These are phyloP conservation scores for Crocidura indochinensis DNA, from an alignment of 2,797 vertebrate species.

Conservation along the genomic window DNA sequence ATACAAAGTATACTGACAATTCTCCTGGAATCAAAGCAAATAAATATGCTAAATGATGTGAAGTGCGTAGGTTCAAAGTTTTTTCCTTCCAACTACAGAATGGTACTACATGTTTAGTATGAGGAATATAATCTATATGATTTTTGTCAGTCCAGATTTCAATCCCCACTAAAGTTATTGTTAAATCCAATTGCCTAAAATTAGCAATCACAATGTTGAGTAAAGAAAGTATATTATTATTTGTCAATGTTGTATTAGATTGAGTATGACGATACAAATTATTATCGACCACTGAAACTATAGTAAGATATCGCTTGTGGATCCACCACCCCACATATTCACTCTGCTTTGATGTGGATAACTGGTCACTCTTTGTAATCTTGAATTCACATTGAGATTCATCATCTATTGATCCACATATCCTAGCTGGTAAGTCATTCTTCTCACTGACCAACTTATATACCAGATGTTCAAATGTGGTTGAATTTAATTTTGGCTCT, in stretches of 20 bases:
- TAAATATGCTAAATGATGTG: neutral
- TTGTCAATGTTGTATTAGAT: constrained; percentile 35
- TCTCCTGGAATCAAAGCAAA: too few species aligned
- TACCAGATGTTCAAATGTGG: constrained; percentile 84
- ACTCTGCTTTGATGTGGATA: neutral
- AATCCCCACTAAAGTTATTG: neutral
- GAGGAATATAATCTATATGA: neutral
- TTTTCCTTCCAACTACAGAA: neutral
- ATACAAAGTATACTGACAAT: too few species aligned
- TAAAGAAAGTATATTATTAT: neutral
- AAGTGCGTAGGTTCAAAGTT: neutral
- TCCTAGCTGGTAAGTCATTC: neutral
- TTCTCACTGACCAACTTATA: constrained; percentile 74
- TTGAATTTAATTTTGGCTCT: constrained; percentile 81
- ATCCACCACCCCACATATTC: neutral
- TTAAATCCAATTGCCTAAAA: neutral
- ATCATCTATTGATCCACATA: constrained; percentile 65
- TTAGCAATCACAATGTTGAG: neutral
- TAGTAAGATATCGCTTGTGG: constrained; percentile 60
- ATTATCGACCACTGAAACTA: constrained; percentile 68
- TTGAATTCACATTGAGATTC: neutral
- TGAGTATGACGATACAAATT: neutral
- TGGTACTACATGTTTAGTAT: neutral
- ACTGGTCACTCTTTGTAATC: neutral
- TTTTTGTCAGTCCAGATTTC: neutral